A percentile compares a stretch with the other conserved stretches of the same genome.
Conservation (phyloP, 2,888 invertebrate species). For the Melanchra persicariae region DNA sequence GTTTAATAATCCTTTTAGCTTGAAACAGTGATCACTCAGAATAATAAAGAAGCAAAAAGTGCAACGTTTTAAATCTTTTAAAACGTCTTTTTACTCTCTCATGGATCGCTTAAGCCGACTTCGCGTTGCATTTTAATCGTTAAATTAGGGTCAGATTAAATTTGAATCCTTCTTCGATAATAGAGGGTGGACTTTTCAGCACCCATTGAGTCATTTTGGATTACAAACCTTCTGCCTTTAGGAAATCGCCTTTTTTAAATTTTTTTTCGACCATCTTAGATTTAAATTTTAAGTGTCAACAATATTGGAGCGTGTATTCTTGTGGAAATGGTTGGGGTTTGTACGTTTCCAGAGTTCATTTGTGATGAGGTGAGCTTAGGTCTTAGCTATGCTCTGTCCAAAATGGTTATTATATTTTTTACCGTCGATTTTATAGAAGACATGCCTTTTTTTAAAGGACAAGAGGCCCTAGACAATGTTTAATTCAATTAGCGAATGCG, state of each 20-base stretch:
- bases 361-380: too few species aligned
- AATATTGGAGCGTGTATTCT: not conserved
- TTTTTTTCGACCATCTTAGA: constrained; percentile 15
- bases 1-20: constrained; percentile 23
- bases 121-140: constrained; percentile 50
- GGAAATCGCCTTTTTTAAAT: constrained; percentile 42
- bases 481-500: too few species aligned
- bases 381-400: too few species aligned
- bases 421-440: too few species aligned
- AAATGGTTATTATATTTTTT: too few species aligned
- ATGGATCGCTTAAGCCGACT: constrained; percentile 28
- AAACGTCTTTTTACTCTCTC: constrained; percentile 24
- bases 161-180: constrained; percentile 53
- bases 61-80: constrained; percentile 21
- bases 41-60: constrained; percentile 4
- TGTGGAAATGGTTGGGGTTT: not conserved
- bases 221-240: constrained; percentile 35
- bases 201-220: constrained; percentile 53
- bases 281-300: constrained; percentile 21
- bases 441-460: too few species aligned
- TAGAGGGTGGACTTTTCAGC: constrained; percentile 25
- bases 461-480: too few species aligned
- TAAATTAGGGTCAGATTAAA: constrained; percentile 59
- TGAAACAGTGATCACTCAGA: not conserved
- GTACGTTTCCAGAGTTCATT: not conserved